Percentiles rank a stretch among this genome's conserved stretches.
phyloP scores from a whole-genome alignment of 2,113 vertebrate species.

The Leptosomus discolor region DNA sequence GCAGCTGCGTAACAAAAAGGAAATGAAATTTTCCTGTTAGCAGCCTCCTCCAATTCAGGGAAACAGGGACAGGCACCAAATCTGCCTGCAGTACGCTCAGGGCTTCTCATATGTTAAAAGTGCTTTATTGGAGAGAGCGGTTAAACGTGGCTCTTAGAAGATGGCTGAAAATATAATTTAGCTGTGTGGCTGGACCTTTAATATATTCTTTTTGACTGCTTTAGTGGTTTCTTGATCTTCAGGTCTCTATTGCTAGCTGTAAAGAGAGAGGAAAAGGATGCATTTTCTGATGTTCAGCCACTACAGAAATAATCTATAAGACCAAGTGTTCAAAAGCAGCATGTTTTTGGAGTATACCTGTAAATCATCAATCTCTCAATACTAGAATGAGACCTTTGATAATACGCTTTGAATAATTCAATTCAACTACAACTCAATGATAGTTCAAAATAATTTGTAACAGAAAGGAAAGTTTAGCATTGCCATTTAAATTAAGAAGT shows the following conservation, averaged over 20 bases:
- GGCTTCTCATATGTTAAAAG: not conserved
- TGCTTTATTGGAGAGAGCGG: not conserved
- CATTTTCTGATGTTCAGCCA: not conserved
- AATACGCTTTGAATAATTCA: not conserved
- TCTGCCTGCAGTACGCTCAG: not conserved
- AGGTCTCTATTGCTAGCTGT: not conserved
- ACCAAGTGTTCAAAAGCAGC: not conserved
- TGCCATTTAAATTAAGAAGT: not conserved
- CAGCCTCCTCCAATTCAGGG: not conserved
- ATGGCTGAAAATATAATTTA: not conserved
- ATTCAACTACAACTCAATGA: not conserved
- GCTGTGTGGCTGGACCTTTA: not conserved
- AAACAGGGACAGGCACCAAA: not conserved
- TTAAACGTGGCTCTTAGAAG: not conserved
- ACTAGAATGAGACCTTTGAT: not conserved
- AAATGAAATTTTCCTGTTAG: slow-evolving; percentile 32
- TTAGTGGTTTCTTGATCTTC: not conserved
- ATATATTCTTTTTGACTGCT: not conserved
- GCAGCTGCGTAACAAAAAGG: not conserved
- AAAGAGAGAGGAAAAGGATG: not conserved
- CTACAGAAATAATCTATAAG: not conserved
- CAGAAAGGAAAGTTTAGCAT: not conserved
- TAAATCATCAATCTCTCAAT: not conserved
- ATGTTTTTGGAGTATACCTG: not conserved
- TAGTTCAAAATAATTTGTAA: not conserved